Conservation (phyloP, 2,888 invertebrate genomes). For the Proisotoma minuta region DNA sequence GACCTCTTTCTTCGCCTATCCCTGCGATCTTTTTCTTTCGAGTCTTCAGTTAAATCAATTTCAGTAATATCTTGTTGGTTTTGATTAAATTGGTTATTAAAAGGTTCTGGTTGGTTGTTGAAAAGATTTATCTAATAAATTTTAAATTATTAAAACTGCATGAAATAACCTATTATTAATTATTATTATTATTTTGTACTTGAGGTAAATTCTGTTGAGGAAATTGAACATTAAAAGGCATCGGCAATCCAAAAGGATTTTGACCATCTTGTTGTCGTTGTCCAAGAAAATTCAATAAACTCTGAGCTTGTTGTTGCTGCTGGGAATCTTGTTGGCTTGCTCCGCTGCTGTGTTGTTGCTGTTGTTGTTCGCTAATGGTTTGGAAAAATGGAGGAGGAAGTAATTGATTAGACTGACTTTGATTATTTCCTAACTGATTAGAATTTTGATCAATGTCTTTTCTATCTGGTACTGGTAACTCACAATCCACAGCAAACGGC, state of each 20-base stretch:
- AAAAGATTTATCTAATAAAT: slow-evolving; percentile 11
- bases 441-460: slow-evolving; percentile 48
- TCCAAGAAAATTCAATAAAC: slow-evolving; percentile 19
- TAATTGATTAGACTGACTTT: slow-evolving; percentile 21
- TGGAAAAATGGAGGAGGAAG: slow-evolving; percentile 45
- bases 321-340: slow-evolving; percentile 12
- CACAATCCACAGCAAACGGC: slow-evolving; percentile 64
- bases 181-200: not conserved
- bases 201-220: slow-evolving; percentile 19
- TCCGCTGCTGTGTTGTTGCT: slow-evolving; percentile 19
- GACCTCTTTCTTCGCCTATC: slow-evolving; percentile 47
- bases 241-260: slow-evolving; percentile 37
- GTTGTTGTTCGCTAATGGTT: slow-evolving; percentile 33
- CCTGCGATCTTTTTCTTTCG: slow-evolving; percentile 19
- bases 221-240: slow-evolving; percentile 30
- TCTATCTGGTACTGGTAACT: slow-evolving; percentile 51
- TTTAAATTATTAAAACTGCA: not conserved
- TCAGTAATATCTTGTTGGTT: slow-evolving; percentile 2
- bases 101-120: slow-evolving; percentile 51
- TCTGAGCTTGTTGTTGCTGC: slow-evolving; percentile 25
- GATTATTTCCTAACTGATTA: slow-evolving; percentile 32
- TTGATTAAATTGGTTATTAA: slow-evolving; percentile 2
- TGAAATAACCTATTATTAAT: not conserved
- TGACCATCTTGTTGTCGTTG: slow-evolving; percentile 13
- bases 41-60: slow-evolving; percentile 14